Evolutionary conservation across 2,113 vertebrate genomes (phyloP).

Genomic region (Oceanites oceanicus): DNA sequence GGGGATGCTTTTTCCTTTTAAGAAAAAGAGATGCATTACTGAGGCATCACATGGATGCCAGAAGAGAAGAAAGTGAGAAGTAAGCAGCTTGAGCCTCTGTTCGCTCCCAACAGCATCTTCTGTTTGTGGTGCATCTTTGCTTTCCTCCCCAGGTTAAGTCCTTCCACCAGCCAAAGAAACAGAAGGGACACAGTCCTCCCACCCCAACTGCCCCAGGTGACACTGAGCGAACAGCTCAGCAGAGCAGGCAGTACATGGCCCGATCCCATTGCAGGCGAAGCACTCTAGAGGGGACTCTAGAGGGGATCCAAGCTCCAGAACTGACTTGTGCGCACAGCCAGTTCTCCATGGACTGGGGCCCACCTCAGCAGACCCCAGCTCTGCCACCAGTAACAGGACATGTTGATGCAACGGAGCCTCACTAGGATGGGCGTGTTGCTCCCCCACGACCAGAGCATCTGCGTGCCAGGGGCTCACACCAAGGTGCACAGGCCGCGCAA

Average conservation of each 20-base stretch:
- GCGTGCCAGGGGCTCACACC: neutral
- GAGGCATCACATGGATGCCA: neutral
- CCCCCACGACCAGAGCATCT: neutral
- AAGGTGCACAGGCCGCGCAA: fast-evolving
- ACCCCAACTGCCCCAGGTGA: neutral
- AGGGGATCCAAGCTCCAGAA: neutral
- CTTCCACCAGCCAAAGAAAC: neutral
- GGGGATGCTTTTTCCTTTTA: neutral
- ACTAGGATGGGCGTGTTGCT: fast-evolving
- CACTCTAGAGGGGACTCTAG: neutral
- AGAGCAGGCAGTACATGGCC: neutral
- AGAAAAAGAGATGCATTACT: neutral
- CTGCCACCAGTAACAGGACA: neutral
- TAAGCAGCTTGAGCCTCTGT: neutral
- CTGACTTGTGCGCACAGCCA: neutral
- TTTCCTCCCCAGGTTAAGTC: neutral
- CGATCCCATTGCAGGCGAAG: neutral
- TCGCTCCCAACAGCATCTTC: neutral
- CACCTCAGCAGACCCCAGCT: neutral
- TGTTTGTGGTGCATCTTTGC: fast-evolving
- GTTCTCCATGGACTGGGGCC: fast-evolving
- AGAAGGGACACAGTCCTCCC: fast-evolving
- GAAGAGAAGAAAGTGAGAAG: neutral
- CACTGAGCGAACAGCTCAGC: neutral
- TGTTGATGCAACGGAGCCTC: fast-evolving